Conservation (phyloP, 2,113 vertebrate genomes). For the Catharus bicknelli region DNA sequence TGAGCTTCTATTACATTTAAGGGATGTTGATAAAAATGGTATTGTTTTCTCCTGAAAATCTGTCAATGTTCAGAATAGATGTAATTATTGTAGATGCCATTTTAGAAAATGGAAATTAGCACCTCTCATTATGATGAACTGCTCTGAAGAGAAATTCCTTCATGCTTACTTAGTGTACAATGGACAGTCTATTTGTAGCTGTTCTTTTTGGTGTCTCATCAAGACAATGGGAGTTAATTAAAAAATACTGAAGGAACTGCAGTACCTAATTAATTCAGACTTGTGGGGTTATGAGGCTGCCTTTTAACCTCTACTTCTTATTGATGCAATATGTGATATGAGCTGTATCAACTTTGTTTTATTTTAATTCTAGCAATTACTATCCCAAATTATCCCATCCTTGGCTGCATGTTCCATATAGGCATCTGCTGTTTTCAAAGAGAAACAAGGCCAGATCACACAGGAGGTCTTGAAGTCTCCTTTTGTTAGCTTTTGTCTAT, state of each 20-base stretch:
- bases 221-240: not conserved
- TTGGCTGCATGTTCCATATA: not conserved
- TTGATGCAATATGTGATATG: not conserved
- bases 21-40: not conserved
- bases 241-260: not conserved
- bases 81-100: not conserved
- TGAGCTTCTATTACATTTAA: not conserved
- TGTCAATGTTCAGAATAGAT: not conserved
- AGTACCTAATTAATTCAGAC: not conserved
- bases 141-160: not conserved
- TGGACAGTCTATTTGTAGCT: not conserved
- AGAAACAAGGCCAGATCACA: not conserved
- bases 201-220: not conserved
- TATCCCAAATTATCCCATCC: not conserved
- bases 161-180: not conserved
- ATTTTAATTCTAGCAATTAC: not conserved
- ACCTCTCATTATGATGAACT: not conserved
- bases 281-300: not conserved
- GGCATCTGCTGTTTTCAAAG: not conserved
- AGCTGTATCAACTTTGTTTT: not conserved
- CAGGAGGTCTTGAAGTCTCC: not conserved
- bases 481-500: not conserved
- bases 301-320: not conserved
- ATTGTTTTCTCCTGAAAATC: slow-evolving; percentile 11
- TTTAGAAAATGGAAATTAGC: slow-evolving; percentile 10